These are phyloP conservation scores for Drosophila takahashii DNA, from an alignment of 1,140 invertebrate species.

Conservation along the genomic window DNA sequence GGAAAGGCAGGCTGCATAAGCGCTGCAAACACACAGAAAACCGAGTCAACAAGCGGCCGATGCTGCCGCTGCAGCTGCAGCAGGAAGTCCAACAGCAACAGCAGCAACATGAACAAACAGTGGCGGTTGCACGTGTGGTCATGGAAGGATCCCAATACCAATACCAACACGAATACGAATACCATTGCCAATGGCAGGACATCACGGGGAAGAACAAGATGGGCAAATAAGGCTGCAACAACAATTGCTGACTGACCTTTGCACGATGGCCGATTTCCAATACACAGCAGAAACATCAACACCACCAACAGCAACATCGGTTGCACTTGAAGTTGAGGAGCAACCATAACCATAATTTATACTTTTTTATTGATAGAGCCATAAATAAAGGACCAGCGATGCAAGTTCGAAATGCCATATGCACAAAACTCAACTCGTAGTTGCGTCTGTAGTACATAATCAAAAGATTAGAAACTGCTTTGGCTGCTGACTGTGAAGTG, in stretches of 20 bases:
- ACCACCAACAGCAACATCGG: constrained; percentile 15
- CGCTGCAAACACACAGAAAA: constrained; percentile 61
- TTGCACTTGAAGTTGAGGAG: constrained; percentile 28
- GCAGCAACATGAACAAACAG: constrained; percentile 46
- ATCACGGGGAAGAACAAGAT: constrained; percentile 37
- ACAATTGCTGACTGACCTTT: constrained; percentile 71
- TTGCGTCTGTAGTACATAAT: constrained; percentile 79
- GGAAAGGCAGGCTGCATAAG: constrained; percentile 59
- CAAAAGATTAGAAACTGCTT: constrained; percentile 75
- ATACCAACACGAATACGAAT: constrained; percentile 21
- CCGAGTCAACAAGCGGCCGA: constrained; percentile 59
- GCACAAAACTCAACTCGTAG: constrained; percentile 49
- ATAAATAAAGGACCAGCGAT: constrained; percentile 61
- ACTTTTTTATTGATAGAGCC: constrained; percentile 76
- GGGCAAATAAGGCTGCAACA: constrained; percentile 72
- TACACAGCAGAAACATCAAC: constrained; percentile 7
- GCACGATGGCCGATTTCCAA: constrained; percentile 49
- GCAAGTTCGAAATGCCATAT: constrained; percentile 54
- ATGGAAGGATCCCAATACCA: constrained; percentile 46
- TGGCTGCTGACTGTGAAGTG: constrained; percentile 29
- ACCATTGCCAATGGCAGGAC: constrained; percentile 35
- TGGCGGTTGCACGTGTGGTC: constrained; percentile 47
- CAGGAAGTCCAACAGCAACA: constrained; percentile 25
- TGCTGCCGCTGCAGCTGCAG: constrained; percentile 32
- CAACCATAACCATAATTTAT: constrained; percentile 78